These are phyloP conservation scores for Drosophila siamana DNA, from an alignment of 2,888 invertebrate species.

Conservation along the genomic window DNA sequence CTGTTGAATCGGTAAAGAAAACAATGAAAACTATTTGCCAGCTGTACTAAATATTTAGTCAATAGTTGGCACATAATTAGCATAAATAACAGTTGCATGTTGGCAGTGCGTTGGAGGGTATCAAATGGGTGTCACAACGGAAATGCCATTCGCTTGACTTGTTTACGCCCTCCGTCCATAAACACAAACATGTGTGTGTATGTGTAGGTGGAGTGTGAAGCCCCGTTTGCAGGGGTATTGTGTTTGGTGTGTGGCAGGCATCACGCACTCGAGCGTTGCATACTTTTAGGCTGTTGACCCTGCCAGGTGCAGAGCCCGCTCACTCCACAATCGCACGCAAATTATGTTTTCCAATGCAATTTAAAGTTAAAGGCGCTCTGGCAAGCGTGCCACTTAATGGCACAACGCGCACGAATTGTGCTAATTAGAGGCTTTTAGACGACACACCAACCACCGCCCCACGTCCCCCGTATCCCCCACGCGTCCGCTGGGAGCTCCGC, in stretches of 20 bases:
- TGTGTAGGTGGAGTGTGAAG: conserved; percentile 35
- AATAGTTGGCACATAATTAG: neutral
- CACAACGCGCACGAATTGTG: conserved; percentile 29
- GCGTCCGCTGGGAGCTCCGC: neutral
- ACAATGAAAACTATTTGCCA: neutral
- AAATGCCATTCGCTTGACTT: conserved; percentile 14
- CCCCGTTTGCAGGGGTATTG: conserved; percentile 41
- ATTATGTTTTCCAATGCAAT: conserved; percentile 60
- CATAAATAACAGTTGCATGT: conserved; percentile 3
- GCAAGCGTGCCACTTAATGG: conserved; percentile 38
- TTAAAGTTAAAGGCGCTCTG: conserved; percentile 22
- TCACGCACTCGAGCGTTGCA: conserved; percentile 66
- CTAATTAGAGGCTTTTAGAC: conserved; percentile 44
- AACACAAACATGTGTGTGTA: neutral
- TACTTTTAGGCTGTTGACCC: conserved; percentile 82
- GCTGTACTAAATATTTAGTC: conserved; percentile 6
- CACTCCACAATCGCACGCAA: conserved; percentile 15
- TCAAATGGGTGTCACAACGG: conserved; percentile 14
- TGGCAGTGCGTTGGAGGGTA: conserved; percentile 18
- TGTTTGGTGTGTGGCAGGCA: conserved; percentile 43
- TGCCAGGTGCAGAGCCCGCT: neutral
- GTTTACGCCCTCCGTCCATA: neutral
- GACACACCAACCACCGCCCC: neutral
- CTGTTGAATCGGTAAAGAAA: too few relatives aligned
- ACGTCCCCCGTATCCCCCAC: neutral